Conservation (phyloP, 2,113 vertebrate genomes). For the Podilymbus podiceps region DNA sequence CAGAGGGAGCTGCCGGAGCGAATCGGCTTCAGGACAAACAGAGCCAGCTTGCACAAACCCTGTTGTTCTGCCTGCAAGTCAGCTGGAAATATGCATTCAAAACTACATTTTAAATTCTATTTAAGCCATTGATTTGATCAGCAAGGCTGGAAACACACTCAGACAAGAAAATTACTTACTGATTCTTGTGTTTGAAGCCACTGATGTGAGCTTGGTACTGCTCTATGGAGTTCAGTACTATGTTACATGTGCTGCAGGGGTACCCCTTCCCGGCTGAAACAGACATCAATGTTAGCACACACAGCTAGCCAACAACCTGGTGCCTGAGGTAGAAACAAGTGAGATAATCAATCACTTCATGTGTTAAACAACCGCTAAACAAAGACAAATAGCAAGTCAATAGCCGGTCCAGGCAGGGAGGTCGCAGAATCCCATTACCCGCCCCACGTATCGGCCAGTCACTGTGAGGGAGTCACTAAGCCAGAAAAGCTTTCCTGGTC, state of each 20-base stretch:
- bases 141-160: not conserved
- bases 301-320: not conserved
- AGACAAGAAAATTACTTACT: slow-evolving; percentile 80
- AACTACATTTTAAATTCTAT: not conserved
- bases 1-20: slow-evolving; percentile 18
- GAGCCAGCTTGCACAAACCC: not conserved
- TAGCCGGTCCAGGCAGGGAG: not conserved
- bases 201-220: slow-evolving; percentile 98
- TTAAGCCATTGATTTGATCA: not conserved
- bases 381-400: not conserved
- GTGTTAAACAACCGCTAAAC: not conserved
- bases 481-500: not conserved
- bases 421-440: not conserved
- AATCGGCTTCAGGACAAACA: not conserved
- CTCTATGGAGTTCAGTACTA: slow-evolving; percentile 96
- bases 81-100: not conserved
- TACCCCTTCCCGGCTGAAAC: slow-evolving; percentile 90
- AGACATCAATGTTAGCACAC: slow-evolving; percentile 64
- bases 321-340: not conserved
- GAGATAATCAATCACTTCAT: not conserved
- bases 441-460: not conserved
- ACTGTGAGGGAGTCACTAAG: not conserved
- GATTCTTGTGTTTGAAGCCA: slow-evolving; percentile 96
- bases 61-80: not conserved
- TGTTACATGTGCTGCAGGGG: slow-evolving; percentile 89